phyloP scores from a whole-genome alignment of 2,888 invertebrate genomes.

The Phrixothrix hirtus region DNA sequence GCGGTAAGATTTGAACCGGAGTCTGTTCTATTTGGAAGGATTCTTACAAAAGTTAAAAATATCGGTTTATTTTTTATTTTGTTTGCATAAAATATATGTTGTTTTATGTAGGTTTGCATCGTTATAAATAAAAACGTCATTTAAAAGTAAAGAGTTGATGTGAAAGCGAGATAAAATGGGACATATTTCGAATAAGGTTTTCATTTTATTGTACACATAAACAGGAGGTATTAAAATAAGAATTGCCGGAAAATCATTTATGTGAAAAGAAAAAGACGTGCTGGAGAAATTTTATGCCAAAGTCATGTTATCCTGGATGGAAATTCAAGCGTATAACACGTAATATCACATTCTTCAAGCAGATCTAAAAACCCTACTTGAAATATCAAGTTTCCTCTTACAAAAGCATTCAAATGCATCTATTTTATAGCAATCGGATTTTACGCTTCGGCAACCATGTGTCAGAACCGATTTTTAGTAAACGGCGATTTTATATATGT shows the following conservation, averaged over 20 bases:
- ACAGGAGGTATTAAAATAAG: constrained; percentile 5
- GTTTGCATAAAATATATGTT: no score
- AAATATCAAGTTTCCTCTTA: constrained; percentile 29
- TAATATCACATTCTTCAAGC: constrained; percentile 30
- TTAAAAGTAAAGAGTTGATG: no score
- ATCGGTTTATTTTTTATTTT: no score
- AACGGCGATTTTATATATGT: constrained; percentile 20
- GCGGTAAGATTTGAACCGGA: no score
- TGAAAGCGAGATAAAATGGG: not conserved
- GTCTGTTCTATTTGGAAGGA: no score
- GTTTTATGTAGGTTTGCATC: no score
- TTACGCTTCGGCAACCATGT: constrained; percentile 36
- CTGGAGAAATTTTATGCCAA: constrained; percentile 17
- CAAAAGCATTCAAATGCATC: constrained; percentile 35
- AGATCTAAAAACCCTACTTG: constrained; percentile 29
- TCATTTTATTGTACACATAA: constrained; percentile 8
- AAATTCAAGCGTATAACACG: constrained; percentile 28
- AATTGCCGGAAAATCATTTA: constrained; percentile 16
- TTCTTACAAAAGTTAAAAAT: no score
- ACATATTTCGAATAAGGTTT: constrained; percentile 4
- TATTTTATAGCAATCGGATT: constrained; percentile 39
- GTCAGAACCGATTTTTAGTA: constrained; percentile 31
- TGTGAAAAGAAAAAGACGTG: constrained; percentile 8
- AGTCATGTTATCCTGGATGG: constrained; percentile 23
- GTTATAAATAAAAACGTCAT: not conserved